Evolutionary conservation across 2,888 invertebrate species (phyloP), one percentile per base, ranked within the genome.

Genomic region (Colletes collaris): DNA sequence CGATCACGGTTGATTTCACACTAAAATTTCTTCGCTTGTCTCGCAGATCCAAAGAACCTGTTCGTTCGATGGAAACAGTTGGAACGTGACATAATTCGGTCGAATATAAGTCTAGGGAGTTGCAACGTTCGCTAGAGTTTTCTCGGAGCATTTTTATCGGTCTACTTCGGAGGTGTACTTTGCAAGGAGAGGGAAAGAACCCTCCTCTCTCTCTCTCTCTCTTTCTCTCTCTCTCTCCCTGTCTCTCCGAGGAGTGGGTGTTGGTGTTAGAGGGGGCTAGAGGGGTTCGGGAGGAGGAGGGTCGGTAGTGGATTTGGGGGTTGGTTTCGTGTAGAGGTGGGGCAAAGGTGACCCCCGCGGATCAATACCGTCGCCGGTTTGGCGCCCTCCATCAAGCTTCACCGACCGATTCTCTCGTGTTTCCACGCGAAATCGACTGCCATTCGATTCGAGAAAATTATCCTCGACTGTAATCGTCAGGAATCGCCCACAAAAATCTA

Each of bases 311-410:
- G 88, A 89, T 88, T 90, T 86, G 89, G 90, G 90, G 91, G 90
- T 86, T 89, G 90, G 87, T 90, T 87, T 84, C 84, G 88, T 85
- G 84, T 83, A 85, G 88, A 88, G 87, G 88, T 86, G 88, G 89
- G 85, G 88, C 84, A 79, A 89, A 89, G 91, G 91, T 87, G 90
- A 90, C 88, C 87, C 84, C 88, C 85, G 84, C 91, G 91, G 92
- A 93, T 93, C 92, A 93, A 93, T 93, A 93, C 92, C 90, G 86
- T 85, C 90, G 88, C 88, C 86, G 86, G 90, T 91, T 56, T 89
- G 90, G 76, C 60, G 90, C 91, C 90, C 91, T 88, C 89, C 84
- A 86, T 86, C 86, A 86, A 87, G 81, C 85, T 89, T 86, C 79
- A 85, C 82, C 86, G 82, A 87, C 86, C 90, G 85, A 88, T 81